Evolutionary conservation across 2,888 invertebrate species (phyloP), one percentile per base, ranked within the genome.

Genomic region (Ditylenchus weischeri): DNA sequence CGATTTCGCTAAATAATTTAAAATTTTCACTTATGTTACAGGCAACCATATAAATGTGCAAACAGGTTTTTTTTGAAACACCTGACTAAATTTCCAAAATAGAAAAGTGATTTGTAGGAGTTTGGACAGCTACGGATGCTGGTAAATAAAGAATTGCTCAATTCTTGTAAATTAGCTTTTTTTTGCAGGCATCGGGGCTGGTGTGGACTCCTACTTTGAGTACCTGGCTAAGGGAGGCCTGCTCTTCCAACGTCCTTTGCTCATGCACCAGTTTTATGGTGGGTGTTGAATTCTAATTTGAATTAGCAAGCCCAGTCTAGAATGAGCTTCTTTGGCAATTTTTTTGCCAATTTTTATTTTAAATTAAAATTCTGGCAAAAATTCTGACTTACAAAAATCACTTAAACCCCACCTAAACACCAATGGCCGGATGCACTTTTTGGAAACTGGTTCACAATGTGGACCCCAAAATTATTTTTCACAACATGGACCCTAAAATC

Each of bases 141-240:
- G 43, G 43, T 43, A 8, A 43, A 15, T 38, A 43, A 15, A 43
- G 15, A 43, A 43, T 43, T 13, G 8, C 43, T 29, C 2, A 29
- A 43, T 10, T 43, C 43, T 43, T 43, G 43, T 15, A 43, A 43
- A 43, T 15, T 15, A 8, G 8, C 1, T 10, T 15, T 43, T 10
- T 15, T 43, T 43, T 43, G 2, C 8, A n/a, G 95, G 94, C 8
- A 94, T 95, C 72, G 95, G 86, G 13, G 86, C 86, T 10, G 87
- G 86, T 0, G 84, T 87, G 2, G 86, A 86, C 74, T 98, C 96
- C 0, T 95, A 93, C 84, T 96, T 92, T 85, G 98, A 98, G 84
- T 98, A 99, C 85, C 86, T 98, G 75, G 94, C 94, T 0, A 99
- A 99, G 87, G 96, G 93, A 10, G 89, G 93, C 0, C 88, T 94